Evolutionary conservation across 1,140 invertebrate species (phyloP).

Genomic region (Drosophila malerkotliana): DNA sequence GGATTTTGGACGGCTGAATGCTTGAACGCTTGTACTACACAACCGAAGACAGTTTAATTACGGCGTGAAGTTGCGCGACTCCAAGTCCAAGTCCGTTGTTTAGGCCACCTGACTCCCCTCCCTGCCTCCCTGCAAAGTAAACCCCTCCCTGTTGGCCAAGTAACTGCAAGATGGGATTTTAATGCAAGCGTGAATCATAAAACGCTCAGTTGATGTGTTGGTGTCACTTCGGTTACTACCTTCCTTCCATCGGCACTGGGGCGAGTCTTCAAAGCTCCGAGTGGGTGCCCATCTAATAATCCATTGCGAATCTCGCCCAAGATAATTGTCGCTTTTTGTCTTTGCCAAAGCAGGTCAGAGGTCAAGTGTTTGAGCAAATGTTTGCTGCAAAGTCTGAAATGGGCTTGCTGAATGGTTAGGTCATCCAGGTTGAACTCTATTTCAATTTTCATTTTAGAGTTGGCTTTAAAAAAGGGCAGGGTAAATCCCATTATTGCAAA

Average conservation of each 20-base stretch:
- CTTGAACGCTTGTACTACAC: slow-evolving; percentile 67
- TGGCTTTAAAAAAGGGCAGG: too few relatives aligned
- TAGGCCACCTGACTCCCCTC: slow-evolving; percentile 3
- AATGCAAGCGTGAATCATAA: slow-evolving; percentile 81
- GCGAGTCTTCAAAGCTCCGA: slow-evolving; percentile 21
- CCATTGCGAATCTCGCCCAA: slow-evolving; percentile 47
- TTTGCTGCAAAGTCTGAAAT: neutral
- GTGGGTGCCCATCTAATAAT: slow-evolving; percentile 60
- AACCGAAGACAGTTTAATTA: slow-evolving; percentile 80
- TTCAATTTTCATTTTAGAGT: neutral
- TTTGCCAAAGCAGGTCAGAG: slow-evolving; percentile 39
- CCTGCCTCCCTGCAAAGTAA: neutral
- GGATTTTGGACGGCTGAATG: slow-evolving; percentile 77
- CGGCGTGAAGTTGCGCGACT: slow-evolving; percentile 73
- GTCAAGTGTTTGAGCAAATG: slow-evolving; percentile 24
- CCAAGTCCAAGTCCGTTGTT: slow-evolving; percentile 50
- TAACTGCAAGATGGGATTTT: slow-evolving; percentile 63
- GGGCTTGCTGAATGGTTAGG: slow-evolving; percentile 7
- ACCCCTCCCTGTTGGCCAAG: neutral
- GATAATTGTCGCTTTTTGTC: slow-evolving; percentile 21
- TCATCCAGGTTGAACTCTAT: slow-evolving; percentile 3
- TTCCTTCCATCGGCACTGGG: slow-evolving; percentile 10
- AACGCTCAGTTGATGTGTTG: slow-evolving; percentile 63
- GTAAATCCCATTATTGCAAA: neutral
- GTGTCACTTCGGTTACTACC: slow-evolving; percentile 45